phyloP scores from a whole-genome alignment of 2,888 invertebrate species.

The Eupithecia pulchellata region DNA sequence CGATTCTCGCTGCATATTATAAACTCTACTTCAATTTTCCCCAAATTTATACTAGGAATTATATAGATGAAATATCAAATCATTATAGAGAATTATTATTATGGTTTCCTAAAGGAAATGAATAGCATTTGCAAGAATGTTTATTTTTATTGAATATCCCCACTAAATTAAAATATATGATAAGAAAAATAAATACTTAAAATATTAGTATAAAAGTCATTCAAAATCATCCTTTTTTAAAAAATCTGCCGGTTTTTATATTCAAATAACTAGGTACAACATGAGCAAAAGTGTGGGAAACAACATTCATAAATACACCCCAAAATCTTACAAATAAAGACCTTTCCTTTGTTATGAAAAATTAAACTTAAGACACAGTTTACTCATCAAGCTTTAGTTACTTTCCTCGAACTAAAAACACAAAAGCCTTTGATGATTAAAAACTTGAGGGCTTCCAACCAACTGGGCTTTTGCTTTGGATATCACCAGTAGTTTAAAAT shows the following conservation, averaged over 20 bases:
- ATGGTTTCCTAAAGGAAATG: too few relatives aligned
- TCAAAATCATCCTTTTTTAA: too few relatives aligned
- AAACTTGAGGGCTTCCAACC: background rate
- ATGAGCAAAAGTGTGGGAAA: background rate
- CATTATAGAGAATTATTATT: too few relatives aligned
- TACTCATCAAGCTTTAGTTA: background rate
- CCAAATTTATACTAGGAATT: too few relatives aligned
- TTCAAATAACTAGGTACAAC: background rate
- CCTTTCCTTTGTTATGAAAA: background rate
- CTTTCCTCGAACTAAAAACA: background rate
- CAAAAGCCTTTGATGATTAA: background rate
- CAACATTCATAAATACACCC: background rate
- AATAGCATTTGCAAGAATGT: too few relatives aligned
- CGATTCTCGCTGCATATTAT: background rate
- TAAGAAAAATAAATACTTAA: too few relatives aligned
- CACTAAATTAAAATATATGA: too few relatives aligned
- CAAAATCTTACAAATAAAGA: background rate
- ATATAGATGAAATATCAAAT: too few relatives aligned
- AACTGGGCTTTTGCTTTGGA: background rate
- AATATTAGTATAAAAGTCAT: too few relatives aligned
- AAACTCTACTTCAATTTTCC: background rate
- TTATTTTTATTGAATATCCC: too few relatives aligned
- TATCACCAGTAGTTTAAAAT: background rate
- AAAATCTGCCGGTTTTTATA: too few relatives aligned
- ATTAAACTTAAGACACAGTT: background rate